A percentile compares a stretch with the other conserved stretches of the same genome.
Evolutionary conservation across 2,797 vertebrate species (phyloP).

Genomic region (Saguinus oedipus): DNA sequence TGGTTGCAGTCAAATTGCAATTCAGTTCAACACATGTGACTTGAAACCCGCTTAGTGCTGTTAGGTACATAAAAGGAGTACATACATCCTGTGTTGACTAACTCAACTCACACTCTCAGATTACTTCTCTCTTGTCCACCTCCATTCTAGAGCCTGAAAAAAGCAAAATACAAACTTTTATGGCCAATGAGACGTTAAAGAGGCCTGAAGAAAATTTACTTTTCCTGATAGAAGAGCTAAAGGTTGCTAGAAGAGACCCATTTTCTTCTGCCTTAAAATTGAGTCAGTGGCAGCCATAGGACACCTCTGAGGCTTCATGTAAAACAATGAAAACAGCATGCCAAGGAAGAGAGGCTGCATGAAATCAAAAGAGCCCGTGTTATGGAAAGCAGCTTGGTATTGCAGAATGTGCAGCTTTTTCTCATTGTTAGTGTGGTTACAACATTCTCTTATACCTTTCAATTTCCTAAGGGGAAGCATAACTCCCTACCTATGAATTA

Average conservation of each 20-base stretch:
- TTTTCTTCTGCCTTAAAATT: neutral
- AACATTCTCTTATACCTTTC: neutral
- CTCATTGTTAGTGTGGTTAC: neutral
- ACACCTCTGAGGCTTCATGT: neutral
- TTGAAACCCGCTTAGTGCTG: neutral
- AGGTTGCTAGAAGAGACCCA: neutral
- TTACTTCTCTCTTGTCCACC: neutral
- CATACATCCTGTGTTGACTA: neutral
- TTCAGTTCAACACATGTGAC: neutral
- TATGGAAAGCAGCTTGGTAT: neutral
- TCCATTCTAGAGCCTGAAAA: neutral
- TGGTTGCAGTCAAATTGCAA: neutral
- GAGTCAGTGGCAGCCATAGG: neutral
- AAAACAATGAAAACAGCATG: neutral
- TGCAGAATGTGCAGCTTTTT: neutral
- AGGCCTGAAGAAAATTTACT: neutral
- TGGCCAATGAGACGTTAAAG: neutral
- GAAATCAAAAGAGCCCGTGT: neutral
- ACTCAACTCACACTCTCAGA: neutral
- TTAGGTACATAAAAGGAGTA: neutral
- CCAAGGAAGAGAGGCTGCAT: neutral
- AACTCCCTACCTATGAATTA: neutral
- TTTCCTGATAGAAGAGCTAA: neutral
- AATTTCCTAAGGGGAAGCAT: neutral
- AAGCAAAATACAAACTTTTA: neutral